A percentile compares a stretch with the other conserved stretches of the same genome.
phyloP scores from a whole-genome alignment of 2,113 vertebrate species.

The Colinus virginianus region DNA sequence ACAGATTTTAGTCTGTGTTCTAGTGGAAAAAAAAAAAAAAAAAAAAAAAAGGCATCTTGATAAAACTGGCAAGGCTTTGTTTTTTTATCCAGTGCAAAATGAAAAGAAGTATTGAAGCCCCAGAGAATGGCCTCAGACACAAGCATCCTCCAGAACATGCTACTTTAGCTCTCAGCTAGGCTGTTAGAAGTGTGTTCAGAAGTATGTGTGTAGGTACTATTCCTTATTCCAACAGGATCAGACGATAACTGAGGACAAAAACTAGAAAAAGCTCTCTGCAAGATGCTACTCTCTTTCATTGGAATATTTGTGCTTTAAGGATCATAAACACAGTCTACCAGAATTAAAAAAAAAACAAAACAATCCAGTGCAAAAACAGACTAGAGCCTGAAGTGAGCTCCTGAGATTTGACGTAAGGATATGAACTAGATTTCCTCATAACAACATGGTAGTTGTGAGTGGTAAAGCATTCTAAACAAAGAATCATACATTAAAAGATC shows the following conservation, averaged over 20 bases:
- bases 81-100: neutral
- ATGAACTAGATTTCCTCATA: neutral
- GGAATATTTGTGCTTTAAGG: neutral
- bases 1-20: neutral
- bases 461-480: neutral
- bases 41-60: neutral
- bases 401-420: neutral
- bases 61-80: neutral
- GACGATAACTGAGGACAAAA: neutral
- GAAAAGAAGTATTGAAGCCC: neutral
- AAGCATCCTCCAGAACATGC: neutral
- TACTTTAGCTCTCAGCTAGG: neutral
- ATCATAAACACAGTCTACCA: neutral
- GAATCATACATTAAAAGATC: neutral
- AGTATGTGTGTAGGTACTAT: rapidly evolving
- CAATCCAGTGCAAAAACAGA: neutral
- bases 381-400: too few species aligned
- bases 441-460: neutral
- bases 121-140: neutral
- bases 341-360: neutral
- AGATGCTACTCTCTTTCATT: neutral
- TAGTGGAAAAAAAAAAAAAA: neutral
- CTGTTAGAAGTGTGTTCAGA: rapidly evolving
- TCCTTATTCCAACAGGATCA: neutral
- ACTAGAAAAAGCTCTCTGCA: neutral